phyloP scores from a whole-genome alignment of 2,113 vertebrate species.

The Melanostigma gelatinosum region DNA sequence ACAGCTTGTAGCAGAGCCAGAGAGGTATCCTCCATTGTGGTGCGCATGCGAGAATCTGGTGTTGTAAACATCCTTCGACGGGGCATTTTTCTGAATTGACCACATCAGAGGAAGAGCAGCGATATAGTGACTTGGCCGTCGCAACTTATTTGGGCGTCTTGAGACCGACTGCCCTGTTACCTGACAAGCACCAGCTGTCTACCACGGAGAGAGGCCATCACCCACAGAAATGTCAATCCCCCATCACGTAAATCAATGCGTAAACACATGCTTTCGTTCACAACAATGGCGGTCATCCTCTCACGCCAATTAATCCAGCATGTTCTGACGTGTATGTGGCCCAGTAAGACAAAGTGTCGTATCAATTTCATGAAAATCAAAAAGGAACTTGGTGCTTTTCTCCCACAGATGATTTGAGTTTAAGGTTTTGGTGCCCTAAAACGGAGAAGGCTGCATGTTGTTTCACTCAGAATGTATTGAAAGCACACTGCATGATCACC shows the following conservation, averaged over 20 bases:
- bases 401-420: constrained; percentile 50
- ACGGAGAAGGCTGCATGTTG: not conserved
- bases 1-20: constrained; percentile 28
- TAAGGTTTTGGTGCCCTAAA: not conserved
- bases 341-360: constrained; percentile 15
- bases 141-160: constrained; percentile 37
- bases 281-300: constrained; percentile 27
- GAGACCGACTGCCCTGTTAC: constrained; percentile 32
- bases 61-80: constrained; percentile 50
- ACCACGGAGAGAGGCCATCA: constrained; percentile 32
- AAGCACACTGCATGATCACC: not conserved
- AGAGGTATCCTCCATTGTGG: constrained; percentile 21
- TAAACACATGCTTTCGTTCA: constrained; percentile 46
- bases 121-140: constrained; percentile 22
- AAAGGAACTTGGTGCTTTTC: not conserved
- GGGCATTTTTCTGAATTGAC: constrained; percentile 28
- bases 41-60: constrained; percentile 18
- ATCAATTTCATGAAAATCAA: constrained; percentile 26
- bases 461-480: not conserved
- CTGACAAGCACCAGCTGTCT: constrained; percentile 59
- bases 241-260: constrained; percentile 34
- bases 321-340: constrained; percentile 26
- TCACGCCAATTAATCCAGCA: constrained; percentile 36
- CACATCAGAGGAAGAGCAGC: constrained; percentile 40
- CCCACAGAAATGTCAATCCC: constrained; percentile 8